Base-by-base conservation (phyloP, 1,140 invertebrate genomes). In the Danaus plexippus region DNA sequence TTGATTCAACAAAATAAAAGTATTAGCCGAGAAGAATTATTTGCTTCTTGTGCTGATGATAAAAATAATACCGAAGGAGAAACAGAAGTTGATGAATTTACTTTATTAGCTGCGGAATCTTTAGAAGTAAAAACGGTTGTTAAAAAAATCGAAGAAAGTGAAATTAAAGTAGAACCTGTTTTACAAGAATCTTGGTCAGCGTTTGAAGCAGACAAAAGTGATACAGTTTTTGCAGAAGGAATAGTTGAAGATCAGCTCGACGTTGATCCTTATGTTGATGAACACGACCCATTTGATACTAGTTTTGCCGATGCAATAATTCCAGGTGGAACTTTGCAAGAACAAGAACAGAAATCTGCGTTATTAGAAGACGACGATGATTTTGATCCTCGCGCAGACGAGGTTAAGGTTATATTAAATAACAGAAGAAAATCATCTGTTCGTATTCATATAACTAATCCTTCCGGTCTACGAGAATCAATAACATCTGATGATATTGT, bases 201-300 rank as follows among this genome's bases (percentile, higher is more conserved):
- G 43, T 92, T 92, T 76, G 89, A 88, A 67, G 85, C 86, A 0
- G 94, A 96, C 90, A 95, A 94, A 11, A 96, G 96, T 67, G 94
- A 96, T 73, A 94, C 93, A 13, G 90, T 93, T 32, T 94, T 95
- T 85, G 94, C 92, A 1, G 92, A 94, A 53, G 91, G 92, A 67
- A 91, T 95, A 58, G 83, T 94, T 42, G 82, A 85, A 76, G 84
- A 87, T 63, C 77, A 87, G 65, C 68, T 84, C 59, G 82, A 85
- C 66, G 73, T 84, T 57, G 81, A 85, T 65, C 78, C 76, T 1
- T 85, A 85, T 57, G 51, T 80, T 52, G 77, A 77, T 65, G 69
- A 80, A 69, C 75, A 85, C 63, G 94, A 96, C 90, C 95, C 94
- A 0, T 97, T 97, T 71, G 95, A 96, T 73, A 96, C 95, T 9